A percentile compares a stretch with the other conserved stretches of the same genome.
phyloP scores from a whole-genome alignment of 2,888 invertebrate genomes.

The Microchrysa polita region DNA sequence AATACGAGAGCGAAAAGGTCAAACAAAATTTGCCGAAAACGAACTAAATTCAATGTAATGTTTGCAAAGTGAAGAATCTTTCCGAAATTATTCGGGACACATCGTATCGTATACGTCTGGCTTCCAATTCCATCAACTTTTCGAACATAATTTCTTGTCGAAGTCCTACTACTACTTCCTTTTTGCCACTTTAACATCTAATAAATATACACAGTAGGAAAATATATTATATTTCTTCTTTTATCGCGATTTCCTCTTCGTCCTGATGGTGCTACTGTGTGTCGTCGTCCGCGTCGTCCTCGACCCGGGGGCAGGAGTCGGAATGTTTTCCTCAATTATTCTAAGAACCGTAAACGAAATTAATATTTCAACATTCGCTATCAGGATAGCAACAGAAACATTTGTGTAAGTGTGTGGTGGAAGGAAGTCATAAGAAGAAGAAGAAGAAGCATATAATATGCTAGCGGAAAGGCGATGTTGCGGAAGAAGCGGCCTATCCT shows the following conservation, averaged over 20 bases:
- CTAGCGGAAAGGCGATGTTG: not conserved
- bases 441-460: not conserved
- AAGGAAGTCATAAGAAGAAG: not conserved
- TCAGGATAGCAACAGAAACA: slow-evolving; percentile 4
- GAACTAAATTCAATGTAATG: slow-evolving; percentile 45
- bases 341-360: slow-evolving; percentile 46
- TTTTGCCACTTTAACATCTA: slow-evolving; percentile 38
- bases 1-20: slow-evolving; percentile 15
- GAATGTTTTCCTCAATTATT: slow-evolving; percentile 45
- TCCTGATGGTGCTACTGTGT: too few relatives aligned
- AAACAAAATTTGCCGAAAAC: slow-evolving; percentile 32
- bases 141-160: slow-evolving; percentile 4
- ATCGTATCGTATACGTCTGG: not conserved
- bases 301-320: not conserved
- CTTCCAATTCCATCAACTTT: not conserved
- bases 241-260: not conserved
- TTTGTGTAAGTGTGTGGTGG: too few relatives aligned
- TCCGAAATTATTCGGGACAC: slow-evolving; percentile 25
- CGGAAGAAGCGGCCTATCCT: not conserved
- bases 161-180: slow-evolving; percentile 17
- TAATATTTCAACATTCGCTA: slow-evolving; percentile 45
- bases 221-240: slow-evolving; percentile 32
- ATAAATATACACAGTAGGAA: slow-evolving; percentile 48
- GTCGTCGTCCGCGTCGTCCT: too few relatives aligned
- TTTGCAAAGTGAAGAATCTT: slow-evolving; percentile 19